Evolutionary conservation across 2,113 vertebrate genomes (phyloP).

Genomic region (Oreochromis niloticus): DNA sequence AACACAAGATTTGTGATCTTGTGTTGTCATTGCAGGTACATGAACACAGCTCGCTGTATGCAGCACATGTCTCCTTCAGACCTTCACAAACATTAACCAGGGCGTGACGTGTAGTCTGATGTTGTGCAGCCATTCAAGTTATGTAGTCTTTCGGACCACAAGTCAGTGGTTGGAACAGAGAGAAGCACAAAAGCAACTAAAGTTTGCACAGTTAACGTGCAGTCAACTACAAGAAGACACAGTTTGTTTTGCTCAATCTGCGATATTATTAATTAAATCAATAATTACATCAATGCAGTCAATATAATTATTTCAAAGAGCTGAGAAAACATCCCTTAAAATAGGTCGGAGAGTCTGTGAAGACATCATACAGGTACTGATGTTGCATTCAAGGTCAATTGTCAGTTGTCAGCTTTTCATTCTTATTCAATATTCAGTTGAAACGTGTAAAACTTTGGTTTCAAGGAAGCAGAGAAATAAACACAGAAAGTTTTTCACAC

Average conservation of each 20-base stretch:
- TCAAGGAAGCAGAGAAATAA: neutral
- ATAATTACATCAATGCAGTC: neutral
- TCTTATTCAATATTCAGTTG: neutral
- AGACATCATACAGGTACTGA: accelerated
- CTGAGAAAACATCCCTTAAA: neutral
- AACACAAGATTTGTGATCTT: neutral
- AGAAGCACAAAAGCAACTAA: neutral
- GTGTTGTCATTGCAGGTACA: neutral
- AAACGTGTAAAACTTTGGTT: neutral
- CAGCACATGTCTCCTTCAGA: neutral
- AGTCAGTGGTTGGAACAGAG: neutral
- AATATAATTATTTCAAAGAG: neutral
- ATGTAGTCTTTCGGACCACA: accelerated
- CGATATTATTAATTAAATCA: neutral
- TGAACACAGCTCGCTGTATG: neutral
- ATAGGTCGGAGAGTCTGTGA: accelerated
- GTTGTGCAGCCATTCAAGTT: neutral
- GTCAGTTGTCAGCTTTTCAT: neutral
- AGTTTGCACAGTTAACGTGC: neutral
- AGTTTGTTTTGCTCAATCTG: neutral
- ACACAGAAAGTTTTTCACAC: accelerated
- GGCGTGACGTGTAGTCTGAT: neutral
- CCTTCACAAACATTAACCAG: neutral
- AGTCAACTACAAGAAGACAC: neutral
- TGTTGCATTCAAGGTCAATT: neutral